Percentiles rank a stretch among this genome's conserved stretches.
These are phyloP conservation scores for Nerophis lumbriciformis DNA, from an alignment of 2,113 vertebrate species.

Conservation along the genomic window DNA sequence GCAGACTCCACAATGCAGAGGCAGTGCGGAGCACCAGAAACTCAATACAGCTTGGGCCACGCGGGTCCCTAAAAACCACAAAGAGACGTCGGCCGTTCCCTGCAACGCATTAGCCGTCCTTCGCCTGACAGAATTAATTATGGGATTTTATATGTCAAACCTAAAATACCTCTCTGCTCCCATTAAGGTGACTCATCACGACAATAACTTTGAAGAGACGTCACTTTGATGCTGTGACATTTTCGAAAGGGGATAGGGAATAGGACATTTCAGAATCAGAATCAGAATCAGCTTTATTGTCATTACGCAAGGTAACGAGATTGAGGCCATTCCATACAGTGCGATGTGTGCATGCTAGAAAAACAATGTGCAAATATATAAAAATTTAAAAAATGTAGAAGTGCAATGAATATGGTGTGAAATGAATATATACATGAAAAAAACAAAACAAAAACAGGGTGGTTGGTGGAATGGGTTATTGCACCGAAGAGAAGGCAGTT, in stretches of 20 bases:
- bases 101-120: constrained; percentile 1
- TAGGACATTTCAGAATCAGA: constrained; percentile 2
- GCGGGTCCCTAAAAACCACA: constrained; percentile 10
- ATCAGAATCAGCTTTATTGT: too few species aligned
- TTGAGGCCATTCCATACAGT: too few species aligned
- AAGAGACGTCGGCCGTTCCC: background rate
- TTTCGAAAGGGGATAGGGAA: constrained; percentile 28
- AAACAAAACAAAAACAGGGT: too few species aligned
- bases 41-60: constrained; percentile 4
- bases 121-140: constrained; percentile 17
- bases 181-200: constrained; percentile 36
- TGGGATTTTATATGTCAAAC: constrained; percentile 24
- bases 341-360: too few species aligned
- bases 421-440: too few species aligned
- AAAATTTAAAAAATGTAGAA: too few species aligned
- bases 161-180: constrained; percentile 34
- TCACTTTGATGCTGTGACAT: constrained; percentile 39
- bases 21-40: constrained; percentile 3
- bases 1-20: constrained; percentile 1
- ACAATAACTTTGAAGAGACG: constrained; percentile 23
- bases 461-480: too few species aligned
- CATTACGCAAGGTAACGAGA: too few species aligned
- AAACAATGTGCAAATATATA: too few species aligned
- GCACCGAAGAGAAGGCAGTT: too few species aligned
- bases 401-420: too few species aligned